These are phyloP conservation scores for Ptychochromis oligacanthus DNA, from an alignment of 2,113 vertebrate genomes.

Conservation along the genomic window DNA sequence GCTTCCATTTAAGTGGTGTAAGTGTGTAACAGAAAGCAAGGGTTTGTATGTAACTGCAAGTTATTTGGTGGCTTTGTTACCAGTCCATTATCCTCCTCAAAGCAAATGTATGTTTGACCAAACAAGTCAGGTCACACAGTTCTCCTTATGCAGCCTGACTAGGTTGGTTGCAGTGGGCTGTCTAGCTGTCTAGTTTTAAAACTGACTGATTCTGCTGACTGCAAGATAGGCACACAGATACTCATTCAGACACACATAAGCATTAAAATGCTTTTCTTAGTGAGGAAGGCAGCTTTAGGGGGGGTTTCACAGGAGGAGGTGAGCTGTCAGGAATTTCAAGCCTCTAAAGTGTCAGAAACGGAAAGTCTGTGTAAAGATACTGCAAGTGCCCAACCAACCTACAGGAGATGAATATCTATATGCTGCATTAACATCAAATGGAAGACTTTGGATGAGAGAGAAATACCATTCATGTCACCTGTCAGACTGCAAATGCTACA, in stretches of 20 bases:
- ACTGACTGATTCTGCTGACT: constrained; percentile 46
- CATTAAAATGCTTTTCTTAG: constrained; percentile 52
- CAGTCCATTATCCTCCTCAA: background rate
- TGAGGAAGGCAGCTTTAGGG: constrained; percentile 55
- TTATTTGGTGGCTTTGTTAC: background rate
- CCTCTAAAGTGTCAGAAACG: constrained; percentile 27
- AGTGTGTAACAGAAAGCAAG: background rate
- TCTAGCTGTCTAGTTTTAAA: constrained; percentile 33
- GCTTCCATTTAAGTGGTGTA: background rate
- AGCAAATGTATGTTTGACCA: constrained; percentile 6
- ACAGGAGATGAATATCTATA: constrained; percentile 40
- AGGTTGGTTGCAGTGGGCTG: background rate
- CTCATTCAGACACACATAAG: constrained; percentile 40
- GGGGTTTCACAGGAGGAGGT: constrained; percentile 56
- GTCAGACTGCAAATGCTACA: constrained; percentile 26
- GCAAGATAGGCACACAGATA: constrained; percentile 8
- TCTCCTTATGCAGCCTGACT: background rate
- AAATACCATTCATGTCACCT: constrained; percentile 14
- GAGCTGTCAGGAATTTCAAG: constrained; percentile 59
- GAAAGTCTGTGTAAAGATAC: constrained; percentile 19
- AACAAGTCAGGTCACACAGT: background rate
- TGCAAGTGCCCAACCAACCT: constrained; percentile 12
- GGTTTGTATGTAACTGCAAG: background rate
- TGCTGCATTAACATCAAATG: constrained; percentile 26
- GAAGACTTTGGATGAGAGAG: constrained; percentile 6